These are phyloP conservation scores for Melanotaenia pygmaea DNA, from an alignment of 2,797 vertebrate genomes.

Conservation along the genomic window DNA sequence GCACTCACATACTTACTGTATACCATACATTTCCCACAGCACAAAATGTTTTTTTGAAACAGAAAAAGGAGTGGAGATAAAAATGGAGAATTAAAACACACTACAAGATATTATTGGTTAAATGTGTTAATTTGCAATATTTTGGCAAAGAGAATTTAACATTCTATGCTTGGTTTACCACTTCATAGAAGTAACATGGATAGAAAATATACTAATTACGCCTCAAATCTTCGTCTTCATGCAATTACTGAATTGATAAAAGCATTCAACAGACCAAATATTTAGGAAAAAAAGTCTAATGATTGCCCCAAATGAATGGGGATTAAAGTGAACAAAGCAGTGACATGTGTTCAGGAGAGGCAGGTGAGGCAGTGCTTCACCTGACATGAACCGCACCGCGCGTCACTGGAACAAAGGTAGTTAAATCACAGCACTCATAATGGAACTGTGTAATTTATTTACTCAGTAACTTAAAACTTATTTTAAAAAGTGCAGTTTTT, in stretches of 20 bases:
- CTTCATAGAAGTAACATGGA: constrained; percentile 74
- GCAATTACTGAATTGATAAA: constrained; percentile 46
- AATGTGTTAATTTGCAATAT: constrained; percentile 20
- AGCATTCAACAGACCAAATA: background rate
- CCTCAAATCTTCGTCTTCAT: constrained; percentile 28
- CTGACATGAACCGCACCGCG: too few species aligned
- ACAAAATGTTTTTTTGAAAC: background rate
- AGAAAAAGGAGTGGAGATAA: constrained; percentile 1
- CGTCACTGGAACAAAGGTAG: background rate
- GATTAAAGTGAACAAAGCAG: constrained; percentile 15
- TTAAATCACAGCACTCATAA: background rate
- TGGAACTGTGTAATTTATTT: constrained; percentile 23
- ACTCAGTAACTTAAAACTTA: constrained; percentile 22
- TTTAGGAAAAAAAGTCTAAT: constrained; percentile 7
- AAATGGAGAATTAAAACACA: constrained; percentile 14
- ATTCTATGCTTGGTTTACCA: constrained; percentile 48
- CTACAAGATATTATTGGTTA: constrained; percentile 19
- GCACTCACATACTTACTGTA: constrained; percentile 25
- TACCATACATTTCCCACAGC: constrained; percentile 7
- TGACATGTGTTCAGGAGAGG: too few species aligned
- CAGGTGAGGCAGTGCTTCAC: too few species aligned
- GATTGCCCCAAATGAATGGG: constrained; percentile 7
- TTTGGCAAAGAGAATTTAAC: constrained; percentile 36
- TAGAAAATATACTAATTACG: constrained; percentile 54
- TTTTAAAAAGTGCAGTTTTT: constrained; percentile 39